Base-by-base conservation (phyloP, 1,140 invertebrate genomes). In the Rhagoletis zephyria region DNA sequence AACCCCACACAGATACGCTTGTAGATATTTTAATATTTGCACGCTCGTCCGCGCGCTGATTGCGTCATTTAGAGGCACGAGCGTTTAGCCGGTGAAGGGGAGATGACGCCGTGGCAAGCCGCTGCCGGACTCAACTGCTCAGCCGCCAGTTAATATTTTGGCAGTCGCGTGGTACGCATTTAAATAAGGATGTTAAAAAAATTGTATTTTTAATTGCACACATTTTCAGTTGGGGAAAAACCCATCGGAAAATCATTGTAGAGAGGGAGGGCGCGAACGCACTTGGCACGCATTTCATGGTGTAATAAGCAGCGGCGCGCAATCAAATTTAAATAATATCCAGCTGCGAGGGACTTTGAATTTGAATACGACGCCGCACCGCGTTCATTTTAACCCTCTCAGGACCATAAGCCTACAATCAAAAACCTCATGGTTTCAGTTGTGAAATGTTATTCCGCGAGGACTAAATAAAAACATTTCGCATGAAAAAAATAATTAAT, bases 151-250 rank as follows among this genome's bases (percentile, higher is more conserved):
- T 81, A 81, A 81, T 81, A 16, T 9, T 81, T 9, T 81, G 45
- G 74, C 14, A 81, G 56, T 19, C 14, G 48, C 74, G 74, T 56
- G 74, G 4, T 59, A n/a, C 5, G 74, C 45, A 81, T 81, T 81
- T 81, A 30, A 81, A 81, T 81, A 30, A 10, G 51, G 67, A 45
- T 14, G 42, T 45, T 42, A 45, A 16, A 74, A 74, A 74, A 48
- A 45, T 74, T 74, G 45, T 40, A 74, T 48, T 74, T 74, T 74
- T 74, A 74, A 74, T 74, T 74, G 67, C 14, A 42, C 42, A 74
- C 2, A 74, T 48, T 74, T 74, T 74, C 67, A 74, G 45, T 74
- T 45, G 12, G 14, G 16, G 45, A 74, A n/a, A 45, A 40, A 14
- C 9, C 10, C 61, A 16, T n/a, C 2, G 1, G 61, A 7, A 12